A percentile compares a stretch with the other conserved stretches of the same genome.
phyloP scores from a whole-genome alignment of 2,888 invertebrate genomes.

The Eristalinus sepulchralis region DNA sequence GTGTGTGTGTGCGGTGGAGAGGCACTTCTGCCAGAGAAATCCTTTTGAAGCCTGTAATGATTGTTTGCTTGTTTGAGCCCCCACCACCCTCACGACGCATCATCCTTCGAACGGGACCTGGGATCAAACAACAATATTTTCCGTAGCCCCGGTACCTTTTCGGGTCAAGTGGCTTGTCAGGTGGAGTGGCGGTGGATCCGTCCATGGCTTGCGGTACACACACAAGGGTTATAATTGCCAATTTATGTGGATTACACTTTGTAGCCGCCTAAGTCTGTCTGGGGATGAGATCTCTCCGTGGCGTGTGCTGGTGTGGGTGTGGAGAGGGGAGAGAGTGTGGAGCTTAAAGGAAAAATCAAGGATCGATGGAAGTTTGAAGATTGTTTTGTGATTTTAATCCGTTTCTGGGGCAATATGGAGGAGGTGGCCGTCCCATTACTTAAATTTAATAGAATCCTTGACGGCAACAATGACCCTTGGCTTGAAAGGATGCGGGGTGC shows the following conservation, averaged over 20 bases:
- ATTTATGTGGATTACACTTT: constrained; percentile 69
- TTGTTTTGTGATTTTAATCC: constrained; percentile 69
- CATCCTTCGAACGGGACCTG: constrained; percentile 49
- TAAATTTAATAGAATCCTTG: constrained; percentile 55
- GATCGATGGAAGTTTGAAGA: constrained; percentile 61
- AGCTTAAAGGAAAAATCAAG: constrained; percentile 46
- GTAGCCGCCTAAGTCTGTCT: not conserved
- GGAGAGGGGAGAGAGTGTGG: not conserved
- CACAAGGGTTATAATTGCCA: constrained; percentile 69
- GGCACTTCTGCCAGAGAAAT: constrained; percentile 44
- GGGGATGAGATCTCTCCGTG: not conserved
- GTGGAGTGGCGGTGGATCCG: constrained; percentile 29
- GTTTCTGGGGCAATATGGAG: constrained; percentile 61
- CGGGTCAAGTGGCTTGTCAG: constrained; percentile 62
- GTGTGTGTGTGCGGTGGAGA: constrained; percentile 26
- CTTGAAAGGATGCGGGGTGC: constrained; percentile 41
- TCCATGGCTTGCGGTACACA: constrained; percentile 13
- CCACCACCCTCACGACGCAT: constrained; percentile 16
- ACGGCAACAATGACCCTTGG: constrained; percentile 57
- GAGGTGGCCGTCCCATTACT: constrained; percentile 46
- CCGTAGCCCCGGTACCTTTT: constrained; percentile 30
- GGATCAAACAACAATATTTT: constrained; percentile 67
- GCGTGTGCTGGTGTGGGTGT: not conserved
- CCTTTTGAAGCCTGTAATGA: constrained; percentile 65
- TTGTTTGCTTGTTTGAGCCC: constrained; percentile 66